These are phyloP conservation scores for Elephas maximus DNA, from an alignment of 2,113 vertebrate species.

Conservation along the genomic window DNA sequence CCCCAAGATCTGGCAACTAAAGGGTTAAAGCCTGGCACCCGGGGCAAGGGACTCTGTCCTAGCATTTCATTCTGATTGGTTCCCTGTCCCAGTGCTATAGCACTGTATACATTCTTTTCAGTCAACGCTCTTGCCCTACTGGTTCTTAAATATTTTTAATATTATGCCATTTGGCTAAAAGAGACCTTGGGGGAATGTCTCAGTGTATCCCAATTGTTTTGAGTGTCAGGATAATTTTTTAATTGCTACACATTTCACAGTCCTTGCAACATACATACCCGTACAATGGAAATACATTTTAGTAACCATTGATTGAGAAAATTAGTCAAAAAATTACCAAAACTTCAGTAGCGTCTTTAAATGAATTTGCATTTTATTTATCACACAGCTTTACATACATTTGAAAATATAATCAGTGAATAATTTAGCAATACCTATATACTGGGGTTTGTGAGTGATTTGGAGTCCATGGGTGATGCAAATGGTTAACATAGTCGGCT, in stretches of 20 bases:
- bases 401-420: not conserved
- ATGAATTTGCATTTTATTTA: slow-evolving; percentile 33
- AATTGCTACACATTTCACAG: slow-evolving; percentile 40
- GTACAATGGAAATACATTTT: not conserved
- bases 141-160: too few relatives aligned
- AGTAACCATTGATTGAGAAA: not conserved
- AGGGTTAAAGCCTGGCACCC: not conserved
- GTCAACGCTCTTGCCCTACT: not conserved
- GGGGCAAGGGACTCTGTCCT: too few relatives aligned
- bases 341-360: slow-evolving; percentile 32
- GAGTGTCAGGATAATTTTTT: not conserved
- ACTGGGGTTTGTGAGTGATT: not conserved
- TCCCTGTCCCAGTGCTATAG: not conserved
- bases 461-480: not conserved
- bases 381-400: not conserved
- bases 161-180: too few relatives aligned
- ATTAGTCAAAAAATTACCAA: slow-evolving; percentile 45
- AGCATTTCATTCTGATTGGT: not conserved
- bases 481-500: too few relatives aligned
- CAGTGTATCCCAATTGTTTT: not conserved
- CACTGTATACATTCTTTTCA: not conserved
- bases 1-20: not conserved
- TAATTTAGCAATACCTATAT: not conserved
- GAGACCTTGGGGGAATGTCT: too few relatives aligned
- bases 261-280: not conserved